Evolutionary conservation across 2,113 vertebrate genomes (phyloP).

Genomic region (Sclerurus mexicanus): DNA sequence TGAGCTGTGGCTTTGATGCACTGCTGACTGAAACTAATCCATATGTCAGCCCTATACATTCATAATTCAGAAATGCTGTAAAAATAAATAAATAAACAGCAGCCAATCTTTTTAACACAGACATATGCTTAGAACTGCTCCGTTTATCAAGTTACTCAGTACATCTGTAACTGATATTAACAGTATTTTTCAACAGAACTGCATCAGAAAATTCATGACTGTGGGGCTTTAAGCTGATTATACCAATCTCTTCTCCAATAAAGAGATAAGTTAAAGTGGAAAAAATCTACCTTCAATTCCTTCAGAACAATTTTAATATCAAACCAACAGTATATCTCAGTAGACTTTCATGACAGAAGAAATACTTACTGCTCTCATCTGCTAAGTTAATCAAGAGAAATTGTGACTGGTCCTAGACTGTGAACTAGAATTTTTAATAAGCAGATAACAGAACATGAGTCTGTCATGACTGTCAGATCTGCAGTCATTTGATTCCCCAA

Average conservation of each 20-base stretch:
- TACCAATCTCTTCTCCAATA: background rate
- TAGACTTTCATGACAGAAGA: constrained; percentile 19
- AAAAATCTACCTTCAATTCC: background rate
- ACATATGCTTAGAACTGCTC: background rate
- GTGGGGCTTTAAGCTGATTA: background rate
- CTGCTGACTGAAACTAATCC: background rate
- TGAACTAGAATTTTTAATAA: background rate
- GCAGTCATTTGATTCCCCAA: background rate
- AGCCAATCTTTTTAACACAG: background rate
- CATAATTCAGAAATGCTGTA: background rate
- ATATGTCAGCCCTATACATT: background rate
- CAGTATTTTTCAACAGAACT: background rate
- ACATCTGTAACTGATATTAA: background rate
- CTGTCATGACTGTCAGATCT: background rate
- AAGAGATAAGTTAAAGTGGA: background rate
- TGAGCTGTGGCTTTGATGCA: background rate
- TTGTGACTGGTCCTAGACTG: background rate
- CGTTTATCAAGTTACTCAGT: background rate
- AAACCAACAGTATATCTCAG: background rate
- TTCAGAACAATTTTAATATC: constrained; percentile 7
- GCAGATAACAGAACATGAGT: constrained; percentile 3
- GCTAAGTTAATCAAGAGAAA: constrained; percentile 25
- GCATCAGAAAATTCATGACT: background rate
- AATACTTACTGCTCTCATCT: constrained; percentile 12
- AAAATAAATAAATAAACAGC: background rate